These are phyloP conservation scores for Malaclemys terrapin DNA, from an alignment of 2,113 vertebrate species.

Conservation along the genomic window DNA sequence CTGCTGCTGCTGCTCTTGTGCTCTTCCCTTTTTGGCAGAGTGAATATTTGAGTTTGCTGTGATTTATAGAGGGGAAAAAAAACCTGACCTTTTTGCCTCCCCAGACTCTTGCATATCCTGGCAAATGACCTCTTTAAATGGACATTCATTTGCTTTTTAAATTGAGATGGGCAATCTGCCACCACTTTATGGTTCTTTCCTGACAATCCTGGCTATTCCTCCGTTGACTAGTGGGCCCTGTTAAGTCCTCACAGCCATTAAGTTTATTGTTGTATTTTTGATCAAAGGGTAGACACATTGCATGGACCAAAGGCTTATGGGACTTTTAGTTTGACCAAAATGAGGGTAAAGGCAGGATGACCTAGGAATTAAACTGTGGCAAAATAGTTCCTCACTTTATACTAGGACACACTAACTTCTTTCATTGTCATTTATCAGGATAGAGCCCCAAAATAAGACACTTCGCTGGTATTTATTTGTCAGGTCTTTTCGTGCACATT, in stretches of 20 bases:
- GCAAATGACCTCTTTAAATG: background rate
- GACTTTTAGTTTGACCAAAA: background rate
- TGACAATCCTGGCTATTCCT: background rate
- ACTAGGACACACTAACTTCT: background rate
- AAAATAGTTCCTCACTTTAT: background rate
- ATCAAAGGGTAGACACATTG: background rate
- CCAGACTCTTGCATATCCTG: background rate
- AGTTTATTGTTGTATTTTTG: background rate
- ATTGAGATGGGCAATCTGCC: background rate
- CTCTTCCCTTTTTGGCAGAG: background rate
- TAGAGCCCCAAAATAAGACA: background rate
- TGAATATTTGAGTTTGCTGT: background rate
- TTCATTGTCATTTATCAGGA: background rate
- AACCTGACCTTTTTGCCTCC: background rate
- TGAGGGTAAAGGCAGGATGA: background rate
- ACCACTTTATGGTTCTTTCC: background rate
- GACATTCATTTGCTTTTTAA: background rate
- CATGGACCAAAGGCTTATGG: background rate
- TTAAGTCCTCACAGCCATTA: background rate
- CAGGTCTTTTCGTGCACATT: background rate
- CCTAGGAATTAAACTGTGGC: background rate
- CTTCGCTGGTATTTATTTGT: background rate
- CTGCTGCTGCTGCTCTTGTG: background rate
- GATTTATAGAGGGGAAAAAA: background rate
- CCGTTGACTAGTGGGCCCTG: background rate